Conservation (phyloP, 2,888 invertebrate genomes). For the Plagodis pulveraria region DNA sequence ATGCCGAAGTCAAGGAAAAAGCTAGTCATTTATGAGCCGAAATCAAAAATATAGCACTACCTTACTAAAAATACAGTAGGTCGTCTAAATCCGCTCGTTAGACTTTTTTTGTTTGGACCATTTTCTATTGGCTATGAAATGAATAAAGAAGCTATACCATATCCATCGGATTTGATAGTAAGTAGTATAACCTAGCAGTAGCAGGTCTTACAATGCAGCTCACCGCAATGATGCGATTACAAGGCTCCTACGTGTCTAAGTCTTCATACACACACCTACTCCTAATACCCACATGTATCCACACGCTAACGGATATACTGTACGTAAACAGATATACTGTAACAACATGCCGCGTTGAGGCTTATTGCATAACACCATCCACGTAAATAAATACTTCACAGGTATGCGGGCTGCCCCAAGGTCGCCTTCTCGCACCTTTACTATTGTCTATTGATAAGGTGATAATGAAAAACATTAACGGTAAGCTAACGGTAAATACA, state of each 20-base stretch:
- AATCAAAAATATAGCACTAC: no score
- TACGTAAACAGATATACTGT: constrained; percentile 21
- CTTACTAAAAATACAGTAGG: no score
- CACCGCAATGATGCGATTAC: constrained; percentile 23
- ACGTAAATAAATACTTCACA: constrained; percentile 15
- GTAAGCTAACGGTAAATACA: no score
- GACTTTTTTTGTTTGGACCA: no score
- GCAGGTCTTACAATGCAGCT: constrained; percentile 13
- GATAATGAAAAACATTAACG: neutral
- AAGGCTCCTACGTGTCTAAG: constrained; percentile 23
- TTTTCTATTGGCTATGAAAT: no score
- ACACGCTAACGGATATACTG: constrained; percentile 1
- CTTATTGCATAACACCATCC: constrained; percentile 33
- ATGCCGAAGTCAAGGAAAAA: no score
- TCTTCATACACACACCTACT: constrained; percentile 22
- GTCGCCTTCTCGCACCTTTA: constrained; percentile 8
- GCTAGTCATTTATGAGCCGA: no score
- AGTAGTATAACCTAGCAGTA: no score
- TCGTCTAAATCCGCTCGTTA: no score
- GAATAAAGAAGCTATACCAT: no score
- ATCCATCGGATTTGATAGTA: no score
- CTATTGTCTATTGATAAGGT: constrained; percentile 18
- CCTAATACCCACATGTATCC: constrained; percentile 7
- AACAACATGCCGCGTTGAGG: constrained; percentile 25
- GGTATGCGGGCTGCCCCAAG: constrained; percentile 17